Evolutionary conservation across 53 echinoderm and acorn worm genomes (phyloP), one percentile per base, ranked within the genome.

Genomic region (Pentamera pediparva): DNA sequence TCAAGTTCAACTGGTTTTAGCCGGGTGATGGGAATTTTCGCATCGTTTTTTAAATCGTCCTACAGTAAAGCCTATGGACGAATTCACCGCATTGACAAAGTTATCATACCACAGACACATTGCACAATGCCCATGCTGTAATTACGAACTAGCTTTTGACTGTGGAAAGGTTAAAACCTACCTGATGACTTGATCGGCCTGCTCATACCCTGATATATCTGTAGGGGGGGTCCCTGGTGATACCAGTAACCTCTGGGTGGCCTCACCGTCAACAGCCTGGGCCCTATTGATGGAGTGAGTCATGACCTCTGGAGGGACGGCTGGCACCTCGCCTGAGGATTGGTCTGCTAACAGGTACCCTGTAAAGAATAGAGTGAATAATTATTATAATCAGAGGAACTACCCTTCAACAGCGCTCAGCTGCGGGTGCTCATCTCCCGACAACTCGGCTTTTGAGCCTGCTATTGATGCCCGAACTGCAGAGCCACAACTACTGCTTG

Each of bases 271-370:
- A 3, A 98, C 89, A 18, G 65, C 75, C 29, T 67, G 81, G 10
- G 88, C 54, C 34, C 87, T 81, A 39, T 65, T 39, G n/a, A 82
- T 78, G 58, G 98, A 98, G 49, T 80, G 85, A 75, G 83, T 69
- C 76, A 98, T 84, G 28, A 98, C 57, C 54, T 83, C 83, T 60
- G 70, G 72, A 12, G 98, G 91, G 18, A 92, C 78, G 56, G 87
- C 70, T 15, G 98, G 91, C 5, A 91, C 91, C 56, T 98, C 91
- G 5, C 91, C 98, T 20, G 83, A 76, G 37, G 86, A 76, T 32
- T 98, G 83, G 30, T 98, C 91, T 27, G 98, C 98, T 74, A 98
- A 56, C 62, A 98, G 58, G 63, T 86, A 88, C 51, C 91, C 98
- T 98, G 36, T 4, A 30, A 37, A 28, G 54, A 70, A 35, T 21